Evolutionary conservation across 2,888 invertebrate genomes (phyloP).

Genomic region (Drosophila silvestris): DNA sequence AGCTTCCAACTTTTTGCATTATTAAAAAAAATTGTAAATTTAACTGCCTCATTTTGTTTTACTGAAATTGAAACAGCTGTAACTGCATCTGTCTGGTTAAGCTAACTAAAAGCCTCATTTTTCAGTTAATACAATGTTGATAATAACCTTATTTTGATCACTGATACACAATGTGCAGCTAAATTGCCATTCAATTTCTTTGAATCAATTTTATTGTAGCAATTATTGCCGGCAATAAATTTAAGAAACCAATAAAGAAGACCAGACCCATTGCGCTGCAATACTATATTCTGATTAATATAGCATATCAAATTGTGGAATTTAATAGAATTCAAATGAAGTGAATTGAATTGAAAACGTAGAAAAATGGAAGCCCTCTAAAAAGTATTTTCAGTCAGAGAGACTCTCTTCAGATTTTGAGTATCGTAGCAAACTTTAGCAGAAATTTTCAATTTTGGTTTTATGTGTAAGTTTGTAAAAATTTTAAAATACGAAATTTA

Average conservation of each 20-base stretch:
- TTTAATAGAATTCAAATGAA: conserved; percentile 1
- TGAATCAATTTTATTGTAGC: conserved; percentile 1
- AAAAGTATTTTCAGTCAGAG: neutral
- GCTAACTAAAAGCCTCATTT: neutral
- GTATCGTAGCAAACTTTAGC: neutral
- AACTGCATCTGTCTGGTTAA: neutral
- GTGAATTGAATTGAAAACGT: neutral
- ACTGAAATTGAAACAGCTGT: conserved; percentile 17
- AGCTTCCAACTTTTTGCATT: neutral
- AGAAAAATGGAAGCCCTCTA: neutral
- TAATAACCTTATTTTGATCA: neutral
- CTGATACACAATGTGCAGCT: neutral
- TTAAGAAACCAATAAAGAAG: neutral
- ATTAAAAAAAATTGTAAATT: conserved; percentile 8
- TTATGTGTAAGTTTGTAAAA: neutral
- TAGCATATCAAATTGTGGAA: neutral
- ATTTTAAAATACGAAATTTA: neutral
- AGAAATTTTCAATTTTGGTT: neutral
- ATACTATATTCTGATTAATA: conserved; percentile 3
- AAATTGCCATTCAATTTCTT: conserved; percentile 3
- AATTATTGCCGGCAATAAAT: conserved; percentile 11
- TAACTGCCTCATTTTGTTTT: conserved; percentile 28
- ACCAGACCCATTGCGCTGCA: too few relatives aligned
- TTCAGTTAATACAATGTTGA: neutral
- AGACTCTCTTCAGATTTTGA: neutral